Evolutionary conservation across 2,888 invertebrate species (phyloP), one percentile per base, ranked within the genome.

Genomic region (Fragum whitleyi): DNA sequence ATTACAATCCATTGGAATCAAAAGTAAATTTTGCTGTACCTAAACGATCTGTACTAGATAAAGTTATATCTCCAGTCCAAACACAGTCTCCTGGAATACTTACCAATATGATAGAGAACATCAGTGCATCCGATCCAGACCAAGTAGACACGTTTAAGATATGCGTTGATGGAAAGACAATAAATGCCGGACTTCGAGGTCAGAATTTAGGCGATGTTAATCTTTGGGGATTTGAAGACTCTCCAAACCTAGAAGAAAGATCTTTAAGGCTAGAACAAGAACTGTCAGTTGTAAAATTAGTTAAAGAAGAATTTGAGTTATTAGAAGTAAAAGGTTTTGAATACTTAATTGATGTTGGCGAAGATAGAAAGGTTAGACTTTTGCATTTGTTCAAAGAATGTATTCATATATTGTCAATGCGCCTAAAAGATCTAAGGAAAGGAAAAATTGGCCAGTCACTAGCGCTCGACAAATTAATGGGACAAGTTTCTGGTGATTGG

Each of bases 121-220:
- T 61, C 2, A 23, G 9, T 1, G 0, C 6, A 16, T 5, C 6
- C 23, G 72, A 59, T 26, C 21, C 59, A 6, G 53, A 47, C 39
- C 67, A 77, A 19, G 2, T 14, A 2, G 11, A 26, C 28, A 65
- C 72, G 5, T 77, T 21, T 32, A 77, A 68, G 51, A n/a, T 77
- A 0, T 77, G 77, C 47, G 73, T 77, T 26, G 77, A 77, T 61
- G 77, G 77, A 1, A 77, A 77, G 23, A 77, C 72, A 61, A 77
- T 77, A 16, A 77, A 77, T 51, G 23, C 65, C n/a, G n/a, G 67
- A 3, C 36, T 53, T 1, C 2, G 32, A 2, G 32, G 21, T 7
- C 68, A 68, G 26, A 68, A 42, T 7, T 29, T n/a, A 21, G 72
- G 77, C 0, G 77, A 77, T 1, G 51, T 77, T 36, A 68, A 77